Evolutionary conservation across 2,888 invertebrate genomes (phyloP), one percentile per base, ranked within the genome.

Genomic region (Aphrophora alni): DNA sequence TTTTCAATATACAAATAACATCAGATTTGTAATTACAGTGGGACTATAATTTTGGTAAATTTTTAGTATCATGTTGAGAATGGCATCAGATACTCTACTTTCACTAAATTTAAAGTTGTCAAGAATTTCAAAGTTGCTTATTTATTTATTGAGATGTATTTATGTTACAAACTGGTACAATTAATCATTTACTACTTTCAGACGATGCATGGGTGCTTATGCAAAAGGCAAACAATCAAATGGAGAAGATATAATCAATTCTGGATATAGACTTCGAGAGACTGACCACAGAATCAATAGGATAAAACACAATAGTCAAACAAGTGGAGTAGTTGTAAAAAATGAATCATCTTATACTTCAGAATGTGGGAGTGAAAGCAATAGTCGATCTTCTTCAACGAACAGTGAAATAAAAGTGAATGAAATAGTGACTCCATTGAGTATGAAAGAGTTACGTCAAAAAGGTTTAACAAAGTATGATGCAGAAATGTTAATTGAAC

Each of bases 261-360:
- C 92, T 86, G 94, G 97, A 83, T 98, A 98, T 90, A 92, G 95
- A 86, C 91, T 98, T 86, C 91, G 98, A 85, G 98, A 98, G 91
- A 98, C 98, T 44, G 97, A 98, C 88, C 97, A 97, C 90, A 92
- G 98, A 86, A 93, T 97, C 84, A 97, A 96, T 89, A 92, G 96
- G 86, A 95, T 94, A 86, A 96, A 96, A 88, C 89, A 89, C 83
- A 90, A 90, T 84, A 88, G 89, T 80, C 88, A 88, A 27, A 80
- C 75, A 17, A 69, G 79, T 14, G 72, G 70, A 21, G 27, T 44
- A n/a, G 69, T 21, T 21, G 68, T 51, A 26, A 76, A 77, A 25
- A 74, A 74, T n/a, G 82, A 78, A 38, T 76, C 77, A n/a, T 78
- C 80, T 24, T 78, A 78, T 12, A 26, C 76, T n/a, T 44, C 70